phyloP scores from a whole-genome alignment of 2,888 invertebrate species.

The Leptinotarsa juncta region DNA sequence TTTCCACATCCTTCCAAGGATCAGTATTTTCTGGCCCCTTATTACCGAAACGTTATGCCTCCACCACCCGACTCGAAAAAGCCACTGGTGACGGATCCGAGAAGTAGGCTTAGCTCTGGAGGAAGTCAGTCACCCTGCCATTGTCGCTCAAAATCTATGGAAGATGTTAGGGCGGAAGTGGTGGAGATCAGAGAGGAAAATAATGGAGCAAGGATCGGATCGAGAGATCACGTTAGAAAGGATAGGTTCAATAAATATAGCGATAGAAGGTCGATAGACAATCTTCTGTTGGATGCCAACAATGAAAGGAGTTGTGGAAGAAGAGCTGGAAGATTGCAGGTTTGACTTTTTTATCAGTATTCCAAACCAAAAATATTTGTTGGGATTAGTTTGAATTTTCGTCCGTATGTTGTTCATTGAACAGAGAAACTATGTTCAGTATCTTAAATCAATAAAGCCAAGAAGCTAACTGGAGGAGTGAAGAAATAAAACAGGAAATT shows the following conservation, averaged over 20 bases:
- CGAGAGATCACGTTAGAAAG: conserved; percentile 58
- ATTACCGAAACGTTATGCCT: conserved; percentile 76
- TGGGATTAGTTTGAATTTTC: no score
- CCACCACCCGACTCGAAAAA: conserved; percentile 67
- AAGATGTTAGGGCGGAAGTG: conserved; percentile 76
- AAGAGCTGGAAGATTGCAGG: conserved; percentile 69
- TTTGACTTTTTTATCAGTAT: conserved; percentile 52
- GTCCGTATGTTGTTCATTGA: no score
- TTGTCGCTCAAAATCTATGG: conserved; percentile 73
- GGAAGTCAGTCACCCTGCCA: conserved; percentile 66
- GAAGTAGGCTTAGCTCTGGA: conserved; percentile 46
- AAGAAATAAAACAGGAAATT: no score
- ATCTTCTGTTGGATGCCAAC: conserved; percentile 69
- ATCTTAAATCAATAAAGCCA: no score
- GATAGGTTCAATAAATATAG: conserved; percentile 31
- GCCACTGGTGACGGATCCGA: conserved; percentile 60
- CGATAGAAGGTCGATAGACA: conserved; percentile 78
- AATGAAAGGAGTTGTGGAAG: conserved; percentile 64
- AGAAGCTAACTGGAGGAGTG: no score
- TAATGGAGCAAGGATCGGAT: conserved; percentile 66
- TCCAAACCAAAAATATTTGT: not conserved
- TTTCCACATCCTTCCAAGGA: conserved; percentile 68
- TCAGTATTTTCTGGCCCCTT: conserved; percentile 77
- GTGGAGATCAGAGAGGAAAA: conserved; percentile 57
- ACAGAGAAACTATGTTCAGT: no score